Evolutionary conservation across 2,113 vertebrate species (phyloP).

Genomic region (Mobula hypostoma): DNA sequence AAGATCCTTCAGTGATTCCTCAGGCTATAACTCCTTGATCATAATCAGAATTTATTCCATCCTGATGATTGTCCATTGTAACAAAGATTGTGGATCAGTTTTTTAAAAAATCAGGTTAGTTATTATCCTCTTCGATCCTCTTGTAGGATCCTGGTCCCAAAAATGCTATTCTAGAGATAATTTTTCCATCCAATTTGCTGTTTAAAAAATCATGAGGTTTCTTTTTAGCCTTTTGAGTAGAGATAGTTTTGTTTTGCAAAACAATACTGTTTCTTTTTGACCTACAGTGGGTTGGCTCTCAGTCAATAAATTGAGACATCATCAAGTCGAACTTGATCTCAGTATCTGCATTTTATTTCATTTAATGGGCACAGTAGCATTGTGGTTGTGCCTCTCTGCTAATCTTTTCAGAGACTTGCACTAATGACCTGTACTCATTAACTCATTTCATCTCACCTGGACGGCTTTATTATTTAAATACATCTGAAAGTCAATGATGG

Average conservation of each 20-base stretch:
- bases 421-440: too few relatives aligned
- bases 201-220: background rate
- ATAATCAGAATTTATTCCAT: background rate
- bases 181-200: background rate
- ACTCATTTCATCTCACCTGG: too few relatives aligned
- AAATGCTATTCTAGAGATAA: background rate
- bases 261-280: too few relatives aligned
- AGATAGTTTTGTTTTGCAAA: background rate
- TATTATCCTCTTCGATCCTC: too few relatives aligned
- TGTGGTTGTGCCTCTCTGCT: too few relatives aligned
- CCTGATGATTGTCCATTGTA: background rate
- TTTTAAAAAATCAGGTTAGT: too few relatives aligned
- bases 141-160: background rate
- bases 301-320: background rate
- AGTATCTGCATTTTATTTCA: background rate
- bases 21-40: background rate
- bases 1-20: background rate
- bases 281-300: too few relatives aligned
- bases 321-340: background rate
- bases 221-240: background rate
- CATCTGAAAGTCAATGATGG: too few relatives aligned
- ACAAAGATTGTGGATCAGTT: background rate
- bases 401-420: too few relatives aligned
- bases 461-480: too few relatives aligned
- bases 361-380: too few relatives aligned